Evolutionary conservation across 2,797 vertebrate species (phyloP).

Genomic region (Centropyge bicolor): DNA sequence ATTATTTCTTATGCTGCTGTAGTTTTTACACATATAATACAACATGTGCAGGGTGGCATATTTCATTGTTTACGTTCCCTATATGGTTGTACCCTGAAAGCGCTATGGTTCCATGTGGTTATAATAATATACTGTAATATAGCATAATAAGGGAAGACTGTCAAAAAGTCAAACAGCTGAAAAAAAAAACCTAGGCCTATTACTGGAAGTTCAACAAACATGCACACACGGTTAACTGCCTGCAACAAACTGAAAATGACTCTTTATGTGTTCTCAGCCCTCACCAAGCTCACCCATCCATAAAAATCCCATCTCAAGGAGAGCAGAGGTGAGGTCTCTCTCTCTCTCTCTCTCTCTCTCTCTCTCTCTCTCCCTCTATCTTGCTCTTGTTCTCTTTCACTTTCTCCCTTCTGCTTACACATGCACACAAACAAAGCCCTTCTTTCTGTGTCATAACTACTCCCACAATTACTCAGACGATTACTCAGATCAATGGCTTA

Average conservation of each 20-base stretch:
- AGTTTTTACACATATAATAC: slow-evolving; percentile 16
- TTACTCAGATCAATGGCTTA: slow-evolving; percentile 87
- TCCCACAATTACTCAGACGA: slow-evolving; percentile 87
- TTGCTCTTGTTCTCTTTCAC: slow-evolving; percentile 47
- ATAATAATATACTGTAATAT: slow-evolving; percentile 45
- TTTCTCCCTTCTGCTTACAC: slow-evolving; percentile 71
- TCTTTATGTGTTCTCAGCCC: slow-evolving; percentile 87
- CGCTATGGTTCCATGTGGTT: slow-evolving; percentile 37
- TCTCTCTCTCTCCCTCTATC: slow-evolving; percentile 45
- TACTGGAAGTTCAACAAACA: slow-evolving; percentile 86
- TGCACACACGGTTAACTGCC: slow-evolving; percentile 85
- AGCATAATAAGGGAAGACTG: slow-evolving; percentile 73
- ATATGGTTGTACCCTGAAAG: slow-evolving; percentile 19
- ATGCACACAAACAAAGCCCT: slow-evolving; percentile 76
- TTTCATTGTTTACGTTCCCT: slow-evolving; percentile 43
- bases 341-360: slow-evolving; percentile 56
- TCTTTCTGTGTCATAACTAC: slow-evolving; percentile 86
- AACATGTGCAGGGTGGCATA: slow-evolving; percentile 31
- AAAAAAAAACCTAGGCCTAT: slow-evolving; percentile 65
- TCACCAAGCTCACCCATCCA: slow-evolving; percentile 86
- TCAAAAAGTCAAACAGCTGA: slow-evolving; percentile 76
- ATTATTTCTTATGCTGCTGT: slow-evolving; percentile 15
- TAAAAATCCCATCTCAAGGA: slow-evolving; percentile 90
- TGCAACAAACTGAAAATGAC: slow-evolving; percentile 86
- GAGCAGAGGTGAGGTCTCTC: slow-evolving; percentile 87